A percentile compares a stretch with the other conserved stretches of the same genome.
These are phyloP conservation scores for Cabera pusaria DNA, from an alignment of 2,888 invertebrate genomes.

Conservation along the genomic window DNA sequence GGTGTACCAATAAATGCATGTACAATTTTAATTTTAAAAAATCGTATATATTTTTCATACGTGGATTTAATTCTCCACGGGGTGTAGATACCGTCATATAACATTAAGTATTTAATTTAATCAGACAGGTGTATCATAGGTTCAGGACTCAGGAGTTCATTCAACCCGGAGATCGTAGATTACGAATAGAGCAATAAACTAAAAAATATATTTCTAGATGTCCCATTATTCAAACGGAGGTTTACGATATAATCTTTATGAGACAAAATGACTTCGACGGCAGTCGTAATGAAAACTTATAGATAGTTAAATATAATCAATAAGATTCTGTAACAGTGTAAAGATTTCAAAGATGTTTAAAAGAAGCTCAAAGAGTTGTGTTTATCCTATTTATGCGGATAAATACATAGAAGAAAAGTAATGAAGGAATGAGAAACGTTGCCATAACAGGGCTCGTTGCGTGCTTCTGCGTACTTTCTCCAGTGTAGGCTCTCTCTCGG, in stretches of 20 bases:
- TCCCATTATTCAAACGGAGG: slow-evolving; percentile 9
- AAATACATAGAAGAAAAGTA: slow-evolving; percentile 29
- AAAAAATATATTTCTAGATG: slow-evolving; percentile 10
- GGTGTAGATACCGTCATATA: slow-evolving; percentile 6
- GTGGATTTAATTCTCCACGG: slow-evolving; percentile 6
- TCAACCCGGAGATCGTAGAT: slow-evolving; percentile 31
- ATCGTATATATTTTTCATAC: no score
- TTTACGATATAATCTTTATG: slow-evolving; percentile 10
- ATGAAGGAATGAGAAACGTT: slow-evolving; percentile 70
- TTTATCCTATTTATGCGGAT: slow-evolving; percentile 22
- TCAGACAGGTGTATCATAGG: slow-evolving; percentile 11
- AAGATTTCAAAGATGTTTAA: no score
- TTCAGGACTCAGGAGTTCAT: slow-evolving; percentile 25
- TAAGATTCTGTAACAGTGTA: no score
- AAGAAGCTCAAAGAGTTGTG: no score
- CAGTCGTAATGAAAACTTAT: slow-evolving; percentile 3
- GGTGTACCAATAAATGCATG: no score
- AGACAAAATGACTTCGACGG: slow-evolving; percentile 4
- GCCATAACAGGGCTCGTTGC: slow-evolving; percentile 66
- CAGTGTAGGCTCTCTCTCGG: slow-evolving; percentile 49
- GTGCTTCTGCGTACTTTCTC: slow-evolving; percentile 64
- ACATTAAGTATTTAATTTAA: slow-evolving; percentile 5
- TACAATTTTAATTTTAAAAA: no score
- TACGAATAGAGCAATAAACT: slow-evolving; percentile 18
- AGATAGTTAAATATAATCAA: neutral